Conservation (phyloP, 2,113 vertebrate genomes). For the Oreochromis niloticus region DNA sequence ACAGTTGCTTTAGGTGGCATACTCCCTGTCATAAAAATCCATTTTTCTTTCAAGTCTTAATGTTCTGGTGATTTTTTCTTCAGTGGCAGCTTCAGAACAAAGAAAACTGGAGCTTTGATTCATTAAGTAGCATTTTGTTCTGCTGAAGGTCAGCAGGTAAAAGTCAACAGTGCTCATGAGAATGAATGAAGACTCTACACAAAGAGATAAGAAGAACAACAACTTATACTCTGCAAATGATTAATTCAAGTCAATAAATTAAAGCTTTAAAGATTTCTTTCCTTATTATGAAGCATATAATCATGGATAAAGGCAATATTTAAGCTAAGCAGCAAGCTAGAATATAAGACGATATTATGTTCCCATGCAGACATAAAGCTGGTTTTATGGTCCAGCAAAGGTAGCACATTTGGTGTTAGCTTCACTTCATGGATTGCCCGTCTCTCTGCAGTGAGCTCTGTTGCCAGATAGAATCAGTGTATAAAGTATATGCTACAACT, state of each 20-base stretch:
- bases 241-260: background rate
- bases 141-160: background rate
- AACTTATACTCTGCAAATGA: background rate
- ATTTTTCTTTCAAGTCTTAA: background rate
- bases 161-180: background rate
- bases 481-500: background rate
- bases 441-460: too few relatives aligned
- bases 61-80: background rate
- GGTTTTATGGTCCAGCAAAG: too few relatives aligned
- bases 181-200: background rate
- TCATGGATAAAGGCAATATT: background rate
- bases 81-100: background rate
- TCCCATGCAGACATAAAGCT: too few relatives aligned
- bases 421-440: too few relatives aligned
- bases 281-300: background rate
- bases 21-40: background rate
- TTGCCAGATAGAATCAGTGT: too few relatives aligned
- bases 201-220: background rate
- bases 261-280: background rate
- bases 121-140: background rate
- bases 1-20: background rate
- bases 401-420: too few relatives aligned
- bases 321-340: background rate
- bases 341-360: background rate
- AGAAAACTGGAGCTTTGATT: background rate